A percentile compares a stretch with the other conserved stretches of the same genome.
These are phyloP conservation scores for Vanacampus margaritifer DNA, from an alignment of 2,113 vertebrate species.

Conservation along the genomic window DNA sequence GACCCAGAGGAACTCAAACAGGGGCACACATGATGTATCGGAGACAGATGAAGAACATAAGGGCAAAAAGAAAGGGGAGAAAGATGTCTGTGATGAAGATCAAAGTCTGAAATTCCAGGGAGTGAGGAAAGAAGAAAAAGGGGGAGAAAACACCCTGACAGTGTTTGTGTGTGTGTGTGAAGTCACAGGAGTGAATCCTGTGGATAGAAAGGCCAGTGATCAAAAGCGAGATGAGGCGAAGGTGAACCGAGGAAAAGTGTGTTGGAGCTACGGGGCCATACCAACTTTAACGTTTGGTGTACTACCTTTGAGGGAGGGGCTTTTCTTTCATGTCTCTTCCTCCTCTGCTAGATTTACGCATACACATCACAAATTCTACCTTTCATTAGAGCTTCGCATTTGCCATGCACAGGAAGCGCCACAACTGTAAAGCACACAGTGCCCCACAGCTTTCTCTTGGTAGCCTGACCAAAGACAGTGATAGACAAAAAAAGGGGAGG, in stretches of 20 bases:
- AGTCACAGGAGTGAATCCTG: conserved; percentile 34
- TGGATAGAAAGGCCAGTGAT: conserved; percentile 61
- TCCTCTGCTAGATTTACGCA: conserved; percentile 26
- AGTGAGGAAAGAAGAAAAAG: conserved; percentile 36
- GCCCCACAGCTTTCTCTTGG: conserved; percentile 35
- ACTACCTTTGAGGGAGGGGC: conserved; percentile 38
- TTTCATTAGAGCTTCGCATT: conserved; percentile 42
- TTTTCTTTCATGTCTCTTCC: conserved; percentile 42
- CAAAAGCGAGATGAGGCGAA: conserved; percentile 59
- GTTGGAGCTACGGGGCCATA: conserved; percentile 33
- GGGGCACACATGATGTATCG: conserved; percentile 20
- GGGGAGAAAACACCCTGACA: conserved; percentile 29
- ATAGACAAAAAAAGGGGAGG: conserved; percentile 6
- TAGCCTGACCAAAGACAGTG: conserved; percentile 27
- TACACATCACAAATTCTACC: conserved; percentile 34
- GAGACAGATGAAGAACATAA: conserved; percentile 27
- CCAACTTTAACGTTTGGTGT: conserved; percentile 45
- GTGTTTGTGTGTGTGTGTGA: conserved; percentile 20
- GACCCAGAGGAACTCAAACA: conserved; percentile 21
- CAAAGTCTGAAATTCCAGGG: conserved; percentile 62
- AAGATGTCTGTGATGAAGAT: conserved; percentile 59
- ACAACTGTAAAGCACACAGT: conserved; percentile 31
- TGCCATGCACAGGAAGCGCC: conserved; percentile 17
- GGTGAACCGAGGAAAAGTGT: conserved; percentile 34
- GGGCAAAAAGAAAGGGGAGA: conserved; percentile 42